phyloP scores from a whole-genome alignment of 2,888 invertebrate species.

The Dastarcus helophoroides region DNA sequence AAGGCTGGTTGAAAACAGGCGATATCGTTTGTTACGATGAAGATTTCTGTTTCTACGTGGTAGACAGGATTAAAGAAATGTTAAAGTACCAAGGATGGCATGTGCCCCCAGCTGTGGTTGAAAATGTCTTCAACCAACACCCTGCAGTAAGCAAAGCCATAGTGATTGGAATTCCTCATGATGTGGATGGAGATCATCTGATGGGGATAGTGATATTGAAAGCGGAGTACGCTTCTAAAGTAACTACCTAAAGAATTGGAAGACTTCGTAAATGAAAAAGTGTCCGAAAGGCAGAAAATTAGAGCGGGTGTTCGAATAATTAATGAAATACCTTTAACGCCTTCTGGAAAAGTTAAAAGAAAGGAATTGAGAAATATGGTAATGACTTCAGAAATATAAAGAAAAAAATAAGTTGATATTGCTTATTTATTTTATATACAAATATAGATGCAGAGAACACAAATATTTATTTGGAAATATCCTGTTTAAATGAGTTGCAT shows the following conservation, averaged over 20 bases:
- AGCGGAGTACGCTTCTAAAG: slow-evolving; percentile 9
- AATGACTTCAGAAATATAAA: slow-evolving; percentile 5
- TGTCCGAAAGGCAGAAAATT: slow-evolving; percentile 25
- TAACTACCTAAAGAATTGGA: slow-evolving; percentile 18
- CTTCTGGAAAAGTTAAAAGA: slow-evolving; percentile 28
- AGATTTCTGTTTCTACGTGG: slow-evolving; percentile 35
- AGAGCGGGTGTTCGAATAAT: slow-evolving; percentile 28
- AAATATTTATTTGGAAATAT: too few relatives aligned
- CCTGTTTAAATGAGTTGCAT: too few relatives aligned
- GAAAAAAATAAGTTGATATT: too few relatives aligned
- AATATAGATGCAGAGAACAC: too few relatives aligned
- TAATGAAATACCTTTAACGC: slow-evolving; percentile 24
- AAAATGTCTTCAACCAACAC: slow-evolving; percentile 55
- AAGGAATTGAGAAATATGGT: slow-evolving; percentile 6
- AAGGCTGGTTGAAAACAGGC: slow-evolving; percentile 40
- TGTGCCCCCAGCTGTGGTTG: slow-evolving; percentile 68
- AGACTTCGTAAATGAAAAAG: slow-evolving; percentile 19
- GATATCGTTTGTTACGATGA: slow-evolving; percentile 40
- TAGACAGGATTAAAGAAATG: slow-evolving; percentile 38
- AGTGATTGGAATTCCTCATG: slow-evolving; percentile 64
- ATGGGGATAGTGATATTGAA: slow-evolving; percentile 23
- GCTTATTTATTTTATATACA: too few relatives aligned
- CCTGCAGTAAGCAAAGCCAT: slow-evolving; percentile 65
- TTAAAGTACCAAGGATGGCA: slow-evolving; percentile 40
- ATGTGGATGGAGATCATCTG: slow-evolving; percentile 59